Percentiles rank a stretch among this genome's conserved stretches.
Conservation (phyloP, 2,797 vertebrate species). For the Lutjanus argentimaculatus region DNA sequence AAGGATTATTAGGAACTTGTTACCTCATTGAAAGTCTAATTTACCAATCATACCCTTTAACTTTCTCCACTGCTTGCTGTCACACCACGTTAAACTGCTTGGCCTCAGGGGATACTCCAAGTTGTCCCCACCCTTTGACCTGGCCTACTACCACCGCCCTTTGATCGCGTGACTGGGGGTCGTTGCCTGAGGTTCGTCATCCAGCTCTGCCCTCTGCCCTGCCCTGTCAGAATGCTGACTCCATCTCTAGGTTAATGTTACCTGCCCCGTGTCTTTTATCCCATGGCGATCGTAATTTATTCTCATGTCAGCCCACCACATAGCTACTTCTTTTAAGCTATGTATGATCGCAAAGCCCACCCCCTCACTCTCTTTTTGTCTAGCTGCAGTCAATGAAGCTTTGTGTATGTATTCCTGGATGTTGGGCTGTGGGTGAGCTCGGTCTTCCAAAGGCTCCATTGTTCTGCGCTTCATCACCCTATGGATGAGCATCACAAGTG, state of each 20-base stretch:
- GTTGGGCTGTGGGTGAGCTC: constrained; percentile 79
- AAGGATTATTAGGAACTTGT: constrained; percentile 19
- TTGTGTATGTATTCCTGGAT: constrained; percentile 86
- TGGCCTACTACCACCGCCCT: constrained; percentile 21
- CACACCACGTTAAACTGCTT: constrained; percentile 11
- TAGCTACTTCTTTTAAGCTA: constrained; percentile 35
- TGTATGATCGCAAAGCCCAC: constrained; percentile 20
- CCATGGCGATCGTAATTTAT: constrained; percentile 11
- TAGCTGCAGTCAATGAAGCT: constrained; percentile 84
- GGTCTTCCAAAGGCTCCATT: constrained; percentile 85
- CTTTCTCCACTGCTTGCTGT: constrained; percentile 31
- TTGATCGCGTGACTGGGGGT: constrained; percentile 48
- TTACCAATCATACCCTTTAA: constrained; percentile 32
- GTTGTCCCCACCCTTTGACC: constrained; percentile 52
- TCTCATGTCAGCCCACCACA: constrained; percentile 25
- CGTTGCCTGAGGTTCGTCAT: constrained; percentile 16
- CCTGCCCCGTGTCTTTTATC: constrained; percentile 32
- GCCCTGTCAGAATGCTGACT: constrained; percentile 36
- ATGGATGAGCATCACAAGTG: constrained; percentile 84
- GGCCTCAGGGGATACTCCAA: constrained; percentile 33
- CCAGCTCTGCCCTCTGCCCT: constrained; percentile 18
- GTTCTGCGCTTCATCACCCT: constrained; percentile 80
- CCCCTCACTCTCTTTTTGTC: constrained; percentile 31
- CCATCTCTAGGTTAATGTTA: constrained; percentile 34
- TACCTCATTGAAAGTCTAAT: constrained; percentile 27